Conservation (phyloP, 2,888 invertebrate species). For the Gastracanthus pulcherrimus region DNA sequence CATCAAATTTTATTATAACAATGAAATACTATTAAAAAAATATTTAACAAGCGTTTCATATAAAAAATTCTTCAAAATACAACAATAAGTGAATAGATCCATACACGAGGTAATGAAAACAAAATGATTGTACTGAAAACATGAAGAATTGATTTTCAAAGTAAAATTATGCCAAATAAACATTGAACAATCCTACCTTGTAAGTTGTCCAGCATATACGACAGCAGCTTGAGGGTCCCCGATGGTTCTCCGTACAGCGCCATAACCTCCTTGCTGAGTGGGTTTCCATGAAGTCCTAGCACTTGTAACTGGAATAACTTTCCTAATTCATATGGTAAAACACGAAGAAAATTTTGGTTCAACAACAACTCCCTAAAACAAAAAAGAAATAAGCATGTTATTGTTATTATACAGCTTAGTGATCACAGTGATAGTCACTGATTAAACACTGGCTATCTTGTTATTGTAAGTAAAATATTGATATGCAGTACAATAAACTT, state of each 20-base stretch:
- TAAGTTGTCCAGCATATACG: slow-evolving; percentile 96
- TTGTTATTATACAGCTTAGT: background rate
- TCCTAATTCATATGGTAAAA: slow-evolving; percentile 97
- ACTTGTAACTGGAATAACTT: slow-evolving; percentile 97
- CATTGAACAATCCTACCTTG: slow-evolving; percentile 84
- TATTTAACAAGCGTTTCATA: background rate
- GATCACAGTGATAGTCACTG: background rate
- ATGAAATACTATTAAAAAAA: background rate
- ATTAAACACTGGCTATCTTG: background rate
- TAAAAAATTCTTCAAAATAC: no score
- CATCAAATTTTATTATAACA: no score
- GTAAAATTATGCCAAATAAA: background rate
- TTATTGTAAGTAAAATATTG: background rate
- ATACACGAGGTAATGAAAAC: background rate
- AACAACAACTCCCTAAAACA: slow-evolving; percentile 92
- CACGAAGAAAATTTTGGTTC: slow-evolving; percentile 95
- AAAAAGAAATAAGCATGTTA: slow-evolving; percentile 2
- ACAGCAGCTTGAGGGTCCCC: slow-evolving; percentile 95
- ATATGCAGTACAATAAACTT: background rate
- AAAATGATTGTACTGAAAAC: background rate
- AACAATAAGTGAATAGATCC: background rate
- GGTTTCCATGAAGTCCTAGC: slow-evolving; percentile 95
- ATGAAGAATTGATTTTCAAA: background rate
- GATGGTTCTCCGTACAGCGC: slow-evolving; percentile 95
- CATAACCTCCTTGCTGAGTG: slow-evolving; percentile 94